phyloP scores from a whole-genome alignment of 1,140 invertebrate species.

The Maniola jurtina region DNA sequence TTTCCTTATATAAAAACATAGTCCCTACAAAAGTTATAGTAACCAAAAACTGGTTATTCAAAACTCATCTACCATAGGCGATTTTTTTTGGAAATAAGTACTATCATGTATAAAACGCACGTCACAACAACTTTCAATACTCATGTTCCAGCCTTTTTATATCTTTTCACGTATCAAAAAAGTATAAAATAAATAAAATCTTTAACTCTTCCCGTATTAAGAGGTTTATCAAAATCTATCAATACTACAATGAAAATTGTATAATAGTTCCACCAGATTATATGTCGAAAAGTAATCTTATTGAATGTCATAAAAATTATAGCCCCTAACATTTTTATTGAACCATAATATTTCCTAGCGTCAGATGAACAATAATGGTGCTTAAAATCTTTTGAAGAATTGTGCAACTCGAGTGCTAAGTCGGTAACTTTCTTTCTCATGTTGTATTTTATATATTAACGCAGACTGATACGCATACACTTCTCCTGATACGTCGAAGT shows the following conservation, averaged over 20 bases:
- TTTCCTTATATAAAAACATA: slow-evolving; percentile 42
- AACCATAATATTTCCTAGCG: slow-evolving; percentile 27
- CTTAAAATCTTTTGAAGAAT: slow-evolving; percentile 51
- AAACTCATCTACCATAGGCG: slow-evolving; percentile 27
- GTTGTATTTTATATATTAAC: slow-evolving; percentile 36
- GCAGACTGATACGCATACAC: slow-evolving; percentile 25
- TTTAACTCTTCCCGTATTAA: slow-evolving; percentile 28
- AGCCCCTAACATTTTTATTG: slow-evolving; percentile 19
- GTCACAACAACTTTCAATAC: slow-evolving; percentile 26
- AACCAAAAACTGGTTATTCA: slow-evolving; percentile 35
- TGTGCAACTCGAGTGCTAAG: slow-evolving; percentile 62
- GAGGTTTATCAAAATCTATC: slow-evolving; percentile 35
- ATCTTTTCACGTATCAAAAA: slow-evolving; percentile 28
- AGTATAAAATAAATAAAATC: slow-evolving; percentile 34
- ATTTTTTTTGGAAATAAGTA: background rate
- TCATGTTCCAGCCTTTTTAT: slow-evolving; percentile 26
- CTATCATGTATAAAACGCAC: slow-evolving; percentile 25
- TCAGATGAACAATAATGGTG: slow-evolving; percentile 46
- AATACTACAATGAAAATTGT: slow-evolving; percentile 25
- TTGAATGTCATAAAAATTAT: slow-evolving; percentile 21
- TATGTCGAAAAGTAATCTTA: slow-evolving; percentile 18
- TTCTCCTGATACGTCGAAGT: slow-evolving; percentile 31
- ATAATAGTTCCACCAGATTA: slow-evolving; percentile 21
- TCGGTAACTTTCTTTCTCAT: slow-evolving; percentile 65
- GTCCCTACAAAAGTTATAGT: slow-evolving; percentile 34